Evolutionary conservation across 2,888 invertebrate genomes (phyloP).

Genomic region (Zaprionus bogoriensis): DNA sequence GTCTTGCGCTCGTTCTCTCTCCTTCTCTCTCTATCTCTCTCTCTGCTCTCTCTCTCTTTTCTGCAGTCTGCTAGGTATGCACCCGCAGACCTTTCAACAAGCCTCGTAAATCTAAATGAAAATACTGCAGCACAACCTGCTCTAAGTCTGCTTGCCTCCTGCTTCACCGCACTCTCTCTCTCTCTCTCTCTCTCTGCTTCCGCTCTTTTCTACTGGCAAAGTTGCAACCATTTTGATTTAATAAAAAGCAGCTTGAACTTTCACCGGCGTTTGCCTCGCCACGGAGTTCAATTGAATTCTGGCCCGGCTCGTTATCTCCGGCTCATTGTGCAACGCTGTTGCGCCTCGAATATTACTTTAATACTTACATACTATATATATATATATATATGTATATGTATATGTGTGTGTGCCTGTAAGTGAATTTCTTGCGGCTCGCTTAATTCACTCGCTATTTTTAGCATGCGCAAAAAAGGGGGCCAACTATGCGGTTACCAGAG

Average conservation of each 20-base stretch:
- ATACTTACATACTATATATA: background rate
- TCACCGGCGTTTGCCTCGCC: constrained; percentile 41
- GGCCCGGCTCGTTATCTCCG: constrained; percentile 18
- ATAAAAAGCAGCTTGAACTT: constrained; percentile 64
- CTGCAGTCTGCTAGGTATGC: background rate
- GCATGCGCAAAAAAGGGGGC: constrained; percentile 58
- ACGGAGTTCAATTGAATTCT: constrained; percentile 26
- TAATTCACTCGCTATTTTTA: constrained; percentile 68
- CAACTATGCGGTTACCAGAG: constrained; percentile 51
- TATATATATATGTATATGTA: background rate
- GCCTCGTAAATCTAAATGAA: constrained; percentile 65
- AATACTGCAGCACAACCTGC: constrained; percentile 40
- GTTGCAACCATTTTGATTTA: constrained; percentile 58
- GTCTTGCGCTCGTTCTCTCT: background rate
- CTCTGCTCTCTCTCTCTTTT: background rate
- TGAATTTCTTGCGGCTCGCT: constrained; percentile 22
- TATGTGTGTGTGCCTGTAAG: constrained; percentile 5
- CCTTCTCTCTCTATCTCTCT: background rate
- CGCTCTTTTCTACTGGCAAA: constrained; percentile 15
- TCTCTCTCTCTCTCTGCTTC: background rate
- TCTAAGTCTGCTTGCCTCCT: no score
- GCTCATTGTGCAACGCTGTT: constrained; percentile 15
- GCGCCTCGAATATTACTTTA: constrained; percentile 25
- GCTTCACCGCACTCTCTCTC: no score
- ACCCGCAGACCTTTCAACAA: constrained; percentile 67